A percentile compares a stretch with the other conserved stretches of the same genome.
phyloP scores from a whole-genome alignment of 2,797 vertebrate genomes.

The Merluccius polli region DNA sequence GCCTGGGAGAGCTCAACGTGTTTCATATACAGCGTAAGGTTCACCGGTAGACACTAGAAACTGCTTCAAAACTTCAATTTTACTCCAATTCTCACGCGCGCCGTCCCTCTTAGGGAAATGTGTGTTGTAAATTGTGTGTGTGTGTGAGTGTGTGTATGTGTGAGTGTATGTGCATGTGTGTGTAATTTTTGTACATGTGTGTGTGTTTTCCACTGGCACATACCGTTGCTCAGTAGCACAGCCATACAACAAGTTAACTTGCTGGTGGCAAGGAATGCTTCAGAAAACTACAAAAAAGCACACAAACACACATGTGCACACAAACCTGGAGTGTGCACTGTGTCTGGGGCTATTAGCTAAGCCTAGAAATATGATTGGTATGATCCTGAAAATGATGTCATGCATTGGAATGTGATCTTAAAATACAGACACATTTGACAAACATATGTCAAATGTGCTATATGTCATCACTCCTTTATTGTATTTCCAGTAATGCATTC shows the following conservation, averaged over 20 bases:
- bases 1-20: not conserved
- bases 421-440: not conserved
- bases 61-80: not conserved
- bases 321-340: not conserved
- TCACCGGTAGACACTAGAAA: not conserved
- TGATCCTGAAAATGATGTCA: not conserved
- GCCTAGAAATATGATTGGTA: not conserved
- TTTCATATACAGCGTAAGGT: not conserved
- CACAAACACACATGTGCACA: not conserved
- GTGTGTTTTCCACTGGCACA: conserved; percentile 24
- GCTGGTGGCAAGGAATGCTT: conserved; percentile 12
- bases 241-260: conserved; percentile 26
- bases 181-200: not conserved
- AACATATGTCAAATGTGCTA: not conserved
- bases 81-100: not conserved
- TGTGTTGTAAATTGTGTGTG: conserved; percentile 15
- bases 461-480: conserved; percentile 10
- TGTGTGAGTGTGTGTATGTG: conserved; percentile 13
- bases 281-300: conserved; percentile 5
- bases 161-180: conserved; percentile 1
- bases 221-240: conserved; percentile 23
- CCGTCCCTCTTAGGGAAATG: conserved; percentile 10
- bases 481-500: conserved; percentile 28
- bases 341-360: not conserved
- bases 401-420: not conserved